Conservation (phyloP, 2,113 vertebrate species). For the Bostrychus sinensis region DNA sequence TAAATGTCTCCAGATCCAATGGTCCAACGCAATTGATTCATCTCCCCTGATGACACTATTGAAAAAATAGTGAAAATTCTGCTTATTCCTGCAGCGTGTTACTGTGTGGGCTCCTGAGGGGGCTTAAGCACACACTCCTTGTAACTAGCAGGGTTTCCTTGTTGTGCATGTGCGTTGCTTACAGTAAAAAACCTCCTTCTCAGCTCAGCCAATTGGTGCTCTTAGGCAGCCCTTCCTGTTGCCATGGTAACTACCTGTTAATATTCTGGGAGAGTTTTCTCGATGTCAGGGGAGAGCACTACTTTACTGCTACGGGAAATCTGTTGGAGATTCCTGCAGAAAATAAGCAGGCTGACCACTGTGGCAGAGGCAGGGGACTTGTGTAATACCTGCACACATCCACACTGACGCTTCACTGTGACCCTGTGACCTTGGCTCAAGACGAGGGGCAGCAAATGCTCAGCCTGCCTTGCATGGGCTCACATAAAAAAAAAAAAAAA, state of each 20-base stretch:
- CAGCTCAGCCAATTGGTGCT: slow-evolving; percentile 57
- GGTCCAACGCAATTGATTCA: slow-evolving; percentile 41
- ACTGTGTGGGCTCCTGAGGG: slow-evolving; percentile 13
- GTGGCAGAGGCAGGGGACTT: not conserved
- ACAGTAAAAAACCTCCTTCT: slow-evolving; percentile 30
- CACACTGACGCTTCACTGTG: not conserved
- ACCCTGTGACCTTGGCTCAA: slow-evolving; percentile 35
- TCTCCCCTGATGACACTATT: slow-evolving; percentile 22
- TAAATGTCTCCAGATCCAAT: slow-evolving; percentile 47
- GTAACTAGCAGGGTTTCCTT: slow-evolving; percentile 20
- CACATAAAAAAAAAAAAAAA: not conserved
- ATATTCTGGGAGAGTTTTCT: slow-evolving; percentile 76
- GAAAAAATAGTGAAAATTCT: slow-evolving; percentile 16
- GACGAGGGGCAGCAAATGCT: not conserved
- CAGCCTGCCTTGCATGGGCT: not conserved
- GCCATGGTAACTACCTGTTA: slow-evolving; percentile 80
- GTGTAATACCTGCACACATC: not conserved
- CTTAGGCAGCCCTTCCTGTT: slow-evolving; percentile 72
- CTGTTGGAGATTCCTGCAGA: slow-evolving; percentile 73
- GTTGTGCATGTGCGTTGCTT: slow-evolving; percentile 32
- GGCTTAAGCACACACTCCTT: slow-evolving; percentile 6
- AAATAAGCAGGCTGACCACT: slow-evolving; percentile 25
- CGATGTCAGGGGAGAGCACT: slow-evolving; percentile 40
- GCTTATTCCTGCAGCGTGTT: slow-evolving; percentile 6
- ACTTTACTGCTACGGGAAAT: slow-evolving; percentile 59